Evolutionary conservation across 2,113 vertebrate species (phyloP).

Genomic region (Neolamprologus devosi): DNA sequence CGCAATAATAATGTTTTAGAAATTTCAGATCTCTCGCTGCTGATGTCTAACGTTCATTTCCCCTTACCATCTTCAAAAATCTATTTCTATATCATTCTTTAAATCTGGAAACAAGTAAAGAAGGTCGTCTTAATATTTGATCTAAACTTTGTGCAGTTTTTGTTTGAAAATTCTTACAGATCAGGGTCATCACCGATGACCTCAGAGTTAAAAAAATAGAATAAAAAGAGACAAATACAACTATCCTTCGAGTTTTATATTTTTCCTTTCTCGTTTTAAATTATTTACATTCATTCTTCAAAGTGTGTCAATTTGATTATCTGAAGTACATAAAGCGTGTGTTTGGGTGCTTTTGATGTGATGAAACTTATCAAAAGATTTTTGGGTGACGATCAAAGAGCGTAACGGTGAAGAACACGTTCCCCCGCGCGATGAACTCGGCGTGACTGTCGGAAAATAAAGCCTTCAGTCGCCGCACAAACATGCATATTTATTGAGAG

Average conservation of each 20-base stretch:
- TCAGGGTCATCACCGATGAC: background rate
- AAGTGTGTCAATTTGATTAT: constrained; percentile 10
- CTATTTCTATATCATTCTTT: fast-evolving
- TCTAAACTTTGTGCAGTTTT: background rate
- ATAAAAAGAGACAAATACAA: background rate
- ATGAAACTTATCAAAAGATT: background rate
- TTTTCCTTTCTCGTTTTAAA: background rate
- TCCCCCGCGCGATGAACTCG: background rate
- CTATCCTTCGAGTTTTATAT: background rate
- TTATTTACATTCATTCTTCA: background rate
- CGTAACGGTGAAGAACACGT: background rate
- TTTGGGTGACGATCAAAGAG: background rate
- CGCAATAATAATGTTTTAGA: background rate
- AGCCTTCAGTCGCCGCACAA: background rate
- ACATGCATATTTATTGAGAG: background rate
- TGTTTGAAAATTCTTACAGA: background rate
- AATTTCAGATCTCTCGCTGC: background rate
- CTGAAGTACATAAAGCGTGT: background rate
- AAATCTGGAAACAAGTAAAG: background rate
- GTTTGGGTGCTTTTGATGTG: constrained; percentile 1
- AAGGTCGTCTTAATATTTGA: fast-evolving
- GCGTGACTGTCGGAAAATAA: background rate
- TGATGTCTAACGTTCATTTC: background rate
- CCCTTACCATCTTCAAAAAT: background rate
- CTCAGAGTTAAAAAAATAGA: background rate